Base-by-base conservation (phyloP, 2,797 vertebrate genomes). In the Peromyscus eremicus region DNA sequence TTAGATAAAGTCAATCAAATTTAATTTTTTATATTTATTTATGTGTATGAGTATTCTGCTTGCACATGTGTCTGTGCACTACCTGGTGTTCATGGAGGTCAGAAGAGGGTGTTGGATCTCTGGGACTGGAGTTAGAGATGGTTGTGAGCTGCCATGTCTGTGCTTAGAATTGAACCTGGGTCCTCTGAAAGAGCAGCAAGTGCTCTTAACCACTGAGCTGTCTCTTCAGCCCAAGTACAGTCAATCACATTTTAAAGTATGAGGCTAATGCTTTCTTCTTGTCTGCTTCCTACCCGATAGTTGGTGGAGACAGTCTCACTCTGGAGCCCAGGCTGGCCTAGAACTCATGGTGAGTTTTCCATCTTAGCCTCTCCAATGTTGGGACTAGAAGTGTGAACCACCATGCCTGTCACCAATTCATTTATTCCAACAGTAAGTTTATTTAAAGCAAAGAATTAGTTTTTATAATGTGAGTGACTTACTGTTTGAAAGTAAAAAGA, bases 371-470 rank as follows among this genome's bases (percentile, higher is more conserved):
- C 8, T 34, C 55, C 14, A 62, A 29, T 76, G 25, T n/a, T 88
- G 37, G 9, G 52, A 60, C 34, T 75, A 0, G 73, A 75, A 75
- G 16, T 43, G 37, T 62, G 37, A 62, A 60, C 29, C 5, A 87
- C 14, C 25, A 75, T 73, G 21, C 17, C 37, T 60, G 52, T 40
- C 46, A 57, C 52, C 9, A 76, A 60, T 25, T 46, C 17, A 87
- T 57, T 55, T 55, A 52, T 27, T 85, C 34, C 55, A 92, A 93
- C 40, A 95, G 40, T 19, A 94, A 27, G 82, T 85, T 90, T 82
- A 92, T 32, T 95, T 92, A 77, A 96, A 94, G 90, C 21, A 93
- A 94, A 96, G 49, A 94, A 88, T 13, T 82, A 5, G 27, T 49
- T 95, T 97, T 73, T 75, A 4, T 93, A 79, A 89, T 93, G 27